Conservation (phyloP, 2,113 vertebrate genomes). For the Bubo bubo region DNA sequence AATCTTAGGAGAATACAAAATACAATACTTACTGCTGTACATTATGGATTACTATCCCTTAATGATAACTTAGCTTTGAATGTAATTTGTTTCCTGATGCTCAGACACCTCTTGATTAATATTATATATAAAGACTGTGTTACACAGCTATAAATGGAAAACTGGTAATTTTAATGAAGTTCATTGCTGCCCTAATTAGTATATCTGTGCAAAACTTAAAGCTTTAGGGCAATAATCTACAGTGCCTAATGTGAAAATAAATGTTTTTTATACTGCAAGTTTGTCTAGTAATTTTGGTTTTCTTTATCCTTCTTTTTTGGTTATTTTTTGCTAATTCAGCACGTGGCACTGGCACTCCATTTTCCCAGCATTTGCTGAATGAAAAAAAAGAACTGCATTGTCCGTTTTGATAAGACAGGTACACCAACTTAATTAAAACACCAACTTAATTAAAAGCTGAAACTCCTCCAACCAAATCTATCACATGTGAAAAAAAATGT, state of each 20-base stretch:
- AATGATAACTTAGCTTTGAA: background rate
- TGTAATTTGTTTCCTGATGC: conserved; percentile 4
- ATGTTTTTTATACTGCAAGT: background rate
- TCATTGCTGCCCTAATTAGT: background rate
- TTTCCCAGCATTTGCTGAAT: background rate
- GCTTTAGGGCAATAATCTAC: background rate
- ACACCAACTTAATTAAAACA: background rate
- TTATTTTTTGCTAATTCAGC: background rate
- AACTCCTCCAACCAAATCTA: background rate
- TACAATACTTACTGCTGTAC: background rate
- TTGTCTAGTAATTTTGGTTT: background rate
- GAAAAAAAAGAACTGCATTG: background rate
- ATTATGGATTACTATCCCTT: background rate
- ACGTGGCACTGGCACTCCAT: background rate
- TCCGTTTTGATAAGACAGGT: background rate
- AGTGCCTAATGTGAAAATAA: background rate
- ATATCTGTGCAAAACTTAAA: background rate
- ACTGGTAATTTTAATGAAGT: conserved; percentile 6
- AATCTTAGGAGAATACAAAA: background rate
- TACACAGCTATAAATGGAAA: conserved; percentile 26
- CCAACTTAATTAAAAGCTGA: background rate
- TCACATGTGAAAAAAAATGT: fast-evolving
- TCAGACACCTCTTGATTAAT: conserved; percentile 41
- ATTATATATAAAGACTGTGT: background rate
- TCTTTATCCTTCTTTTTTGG: background rate